Base-by-base conservation (phyloP, 2,888 invertebrate species). In the Sinohyriopsis cumingii region DNA sequence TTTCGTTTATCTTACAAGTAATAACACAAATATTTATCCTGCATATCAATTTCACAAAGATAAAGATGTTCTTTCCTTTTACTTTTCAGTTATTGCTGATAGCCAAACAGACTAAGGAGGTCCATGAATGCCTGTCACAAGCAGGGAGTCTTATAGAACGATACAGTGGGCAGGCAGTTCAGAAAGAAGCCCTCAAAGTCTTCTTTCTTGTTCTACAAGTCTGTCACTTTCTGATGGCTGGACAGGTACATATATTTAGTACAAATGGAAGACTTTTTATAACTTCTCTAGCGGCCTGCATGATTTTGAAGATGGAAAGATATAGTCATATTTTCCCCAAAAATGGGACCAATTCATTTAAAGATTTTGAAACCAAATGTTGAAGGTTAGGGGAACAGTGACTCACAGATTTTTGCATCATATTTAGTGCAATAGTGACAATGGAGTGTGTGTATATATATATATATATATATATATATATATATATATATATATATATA, bases 181-280 rank as follows among this genome's bases (percentile, higher is more conserved):
- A 98, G 89, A 97, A 97, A 89, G 98, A 98, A 91, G 97, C 97
- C 87, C 93, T 99, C 7, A 96, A 96, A 83, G 90, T 91, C 28
- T 99, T 97, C 92, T 98, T 96, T 91, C 92, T 98, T 79, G 96
- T 99, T 33, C 92, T 99, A 80, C 98, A 95, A 94, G 96, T 99
- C 68, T 97, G 97, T 89, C 97, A 98, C 91, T 98, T 95, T 91
- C 92, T 99, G 78, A 96, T 97, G 93, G 94, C 96, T n/a, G 99
- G 99, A 3, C 96, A 98, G 92, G 91, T 91, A 72, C 69, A 82
- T 67, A 33, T 33, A 45, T 45, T 45, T 15, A 12, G 12, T 45
- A 45, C 45, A 45, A 45, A 45, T 15, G 15, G 45, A 45, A 45
- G 15, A 45, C 45, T 45, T 45, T 45, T 12, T 45, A 45, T 45